These are phyloP conservation scores for Cacatua alba DNA, from an alignment of 2,113 vertebrate genomes.

Conservation along the genomic window DNA sequence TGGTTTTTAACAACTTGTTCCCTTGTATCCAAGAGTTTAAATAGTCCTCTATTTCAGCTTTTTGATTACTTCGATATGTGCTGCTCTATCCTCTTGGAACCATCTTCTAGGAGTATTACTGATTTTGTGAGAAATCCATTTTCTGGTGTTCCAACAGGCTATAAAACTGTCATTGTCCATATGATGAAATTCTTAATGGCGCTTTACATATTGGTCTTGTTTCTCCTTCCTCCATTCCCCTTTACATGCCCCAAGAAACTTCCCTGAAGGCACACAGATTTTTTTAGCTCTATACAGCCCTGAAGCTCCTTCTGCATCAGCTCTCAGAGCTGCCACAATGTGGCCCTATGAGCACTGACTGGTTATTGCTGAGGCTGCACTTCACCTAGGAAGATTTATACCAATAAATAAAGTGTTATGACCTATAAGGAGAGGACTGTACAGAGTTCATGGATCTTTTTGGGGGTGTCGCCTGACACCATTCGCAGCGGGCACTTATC, in stretches of 20 bases:
- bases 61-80: constrained; percentile 19
- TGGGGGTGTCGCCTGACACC: neutral
- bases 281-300: neutral
- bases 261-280: neutral
- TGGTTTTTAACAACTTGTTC: constrained; percentile 27
- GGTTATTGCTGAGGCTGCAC: neutral
- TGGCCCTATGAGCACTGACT: neutral
- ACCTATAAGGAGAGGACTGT: neutral
- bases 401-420: neutral
- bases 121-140: constrained; percentile 54
- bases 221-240: neutral
- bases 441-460: neutral
- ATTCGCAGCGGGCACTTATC: neutral
- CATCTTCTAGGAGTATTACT: constrained; percentile 10
- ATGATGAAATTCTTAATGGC: neutral
- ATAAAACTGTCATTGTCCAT: constrained; percentile 42
- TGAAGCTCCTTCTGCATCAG: neutral
- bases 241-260: neutral
- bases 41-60: constrained; percentile 27
- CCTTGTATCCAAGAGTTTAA: constrained; percentile 4
- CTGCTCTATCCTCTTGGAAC: neutral
- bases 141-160: constrained; percentile 39
- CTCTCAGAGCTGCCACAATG: neutral
- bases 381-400: neutral
- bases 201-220: neutral